Base-by-base conservation (phyloP, 2,797 vertebrate species). In the Sternarchorhynchus goeldii region DNA sequence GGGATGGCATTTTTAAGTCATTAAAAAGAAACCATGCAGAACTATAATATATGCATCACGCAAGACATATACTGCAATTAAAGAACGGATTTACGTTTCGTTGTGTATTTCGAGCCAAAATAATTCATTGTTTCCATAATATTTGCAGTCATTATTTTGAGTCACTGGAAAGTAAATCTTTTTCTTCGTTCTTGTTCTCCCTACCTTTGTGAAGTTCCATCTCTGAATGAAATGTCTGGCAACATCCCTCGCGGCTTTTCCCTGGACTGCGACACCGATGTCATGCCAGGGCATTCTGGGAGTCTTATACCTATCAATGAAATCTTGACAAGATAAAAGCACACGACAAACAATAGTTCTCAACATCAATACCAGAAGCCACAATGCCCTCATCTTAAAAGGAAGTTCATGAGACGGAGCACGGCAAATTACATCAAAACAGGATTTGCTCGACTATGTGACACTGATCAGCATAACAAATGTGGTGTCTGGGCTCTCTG, bases 151-250 rank as follows among this genome's bases (percentile, higher is more conserved):
- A 58, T 57, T 39, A 55, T 60, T n/a, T 25, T 6, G 29, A 14
- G 56, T 5, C 39, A 58, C 8, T 63, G 45, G 14, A 69, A 2
- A 41, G 65, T n/a, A 53, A 50, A 68, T 17, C 41, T 14, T 21
- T 36, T 6, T 36, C 34, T 29, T 21, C 2, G 7, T 56, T 79
- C 3, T 14, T 5, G 68, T 72, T 56, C 25, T 32, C 29, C 18
- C 21, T 69, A 77, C 81, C 77, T 86, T 84, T 77, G 84, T 86
- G 68, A 89, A 90, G 73, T 81, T 87, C 87, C 83, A 89, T 71
- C 77, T 82, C 75, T 88, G 83, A 78, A 85, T 83, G 50, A 86
- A 85, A 85, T 76, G 77, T 12, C 79, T 64, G 10, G 85, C 82
- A n/a, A 82, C 66, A 45, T 87, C 81, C 62, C 83, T 75, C 0